Evolutionary conservation across 1,140 invertebrate genomes (phyloP), one percentile per base, ranked within the genome.

Genomic region (Lethocerus indicus): DNA sequence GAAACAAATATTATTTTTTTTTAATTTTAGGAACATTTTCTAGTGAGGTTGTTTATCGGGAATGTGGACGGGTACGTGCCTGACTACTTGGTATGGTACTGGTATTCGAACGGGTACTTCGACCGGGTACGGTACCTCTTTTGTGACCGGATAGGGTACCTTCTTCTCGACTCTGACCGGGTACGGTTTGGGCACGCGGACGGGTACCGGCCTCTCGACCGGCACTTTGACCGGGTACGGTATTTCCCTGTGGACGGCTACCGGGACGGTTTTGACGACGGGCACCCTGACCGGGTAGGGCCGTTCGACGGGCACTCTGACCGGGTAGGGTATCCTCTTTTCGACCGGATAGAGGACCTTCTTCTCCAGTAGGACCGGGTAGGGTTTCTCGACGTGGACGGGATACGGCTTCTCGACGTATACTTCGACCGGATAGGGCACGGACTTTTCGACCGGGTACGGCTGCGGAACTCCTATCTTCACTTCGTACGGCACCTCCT

Each of bases 331-430:
- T 1, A 56, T 45, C 23, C 54, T 51, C 32, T 56, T 56, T 23
- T 55, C 51, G n/a, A 55, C 54, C 4, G 68, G 68, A 56, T 70
- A 66, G 2, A 75, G 75, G 43, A 83, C 75, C 59, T 78, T 78
- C 52, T 77, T 80, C 54, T 79, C 75, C 26, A 78, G 47, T 36
- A 73, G 68, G 3, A 79, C 74, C 40, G 75, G 74, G 62, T 76
- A 77, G 0, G 51, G 51, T 5, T 40, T 39, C 7, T 48, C 35
- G 0, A 52, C 50, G 2, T 42, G 54, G 28, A 74, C 71, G 46
- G 70, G 69, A 3, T 70, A 72, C 61, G 66, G 16, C 57, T 58
- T 5, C 59, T 68, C 69, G 63, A 54, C 76, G 71, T 20, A 73
- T 68, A 24, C 70, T 75, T 58, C 70, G 68, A 6, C 65, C 57